Percentiles rank a stretch among this genome's conserved stretches.
Evolutionary conservation across 1,140 invertebrate species (phyloP).

Genomic region (Oncopeltus fasciatus): DNA sequence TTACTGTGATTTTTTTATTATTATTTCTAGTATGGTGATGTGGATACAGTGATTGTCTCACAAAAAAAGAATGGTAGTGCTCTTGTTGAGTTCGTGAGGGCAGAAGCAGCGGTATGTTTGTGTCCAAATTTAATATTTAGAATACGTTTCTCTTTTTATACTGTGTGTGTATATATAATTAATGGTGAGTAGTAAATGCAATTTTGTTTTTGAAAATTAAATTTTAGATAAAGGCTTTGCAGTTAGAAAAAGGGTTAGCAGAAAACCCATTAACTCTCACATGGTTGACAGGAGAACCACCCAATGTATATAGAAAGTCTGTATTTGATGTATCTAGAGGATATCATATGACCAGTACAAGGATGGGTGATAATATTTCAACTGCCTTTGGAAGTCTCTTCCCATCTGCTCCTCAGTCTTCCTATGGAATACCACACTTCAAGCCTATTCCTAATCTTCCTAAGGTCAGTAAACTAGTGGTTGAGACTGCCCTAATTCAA

Average conservation of each 20-base stretch:
- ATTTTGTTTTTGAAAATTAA: too few species aligned
- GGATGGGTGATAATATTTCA: background rate
- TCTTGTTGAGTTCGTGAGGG: slow-evolving; percentile 58
- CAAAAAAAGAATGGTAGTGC: slow-evolving; percentile 62
- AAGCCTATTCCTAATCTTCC: background rate
- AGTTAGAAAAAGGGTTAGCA: slow-evolving; percentile 49
- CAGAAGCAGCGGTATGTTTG: slow-evolving; percentile 45
- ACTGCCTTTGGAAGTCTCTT: background rate
- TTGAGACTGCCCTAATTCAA: too few species aligned
- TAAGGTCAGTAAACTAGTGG: too few species aligned
- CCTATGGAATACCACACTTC: background rate
- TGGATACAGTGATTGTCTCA: slow-evolving; percentile 55
- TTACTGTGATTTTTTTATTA: too few species aligned
- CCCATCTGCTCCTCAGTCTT: background rate
- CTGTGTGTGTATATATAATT: too few species aligned
- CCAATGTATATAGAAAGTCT: background rate
- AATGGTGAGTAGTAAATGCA: too few species aligned
- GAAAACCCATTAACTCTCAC: slow-evolving; percentile 44
- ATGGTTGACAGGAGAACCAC: slow-evolving; percentile 40
- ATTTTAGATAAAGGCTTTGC: slow-evolving; percentile 46
- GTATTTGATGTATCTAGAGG: background rate
- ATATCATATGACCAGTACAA: background rate
- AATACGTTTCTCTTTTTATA: too few species aligned
- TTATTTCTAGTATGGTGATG: slow-evolving; percentile 53
- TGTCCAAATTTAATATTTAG: too few species aligned